Percentiles rank a stretch among this genome's conserved stretches.
phyloP scores from a whole-genome alignment of 2,888 invertebrate species.

The Leistus spinibarbis region DNA sequence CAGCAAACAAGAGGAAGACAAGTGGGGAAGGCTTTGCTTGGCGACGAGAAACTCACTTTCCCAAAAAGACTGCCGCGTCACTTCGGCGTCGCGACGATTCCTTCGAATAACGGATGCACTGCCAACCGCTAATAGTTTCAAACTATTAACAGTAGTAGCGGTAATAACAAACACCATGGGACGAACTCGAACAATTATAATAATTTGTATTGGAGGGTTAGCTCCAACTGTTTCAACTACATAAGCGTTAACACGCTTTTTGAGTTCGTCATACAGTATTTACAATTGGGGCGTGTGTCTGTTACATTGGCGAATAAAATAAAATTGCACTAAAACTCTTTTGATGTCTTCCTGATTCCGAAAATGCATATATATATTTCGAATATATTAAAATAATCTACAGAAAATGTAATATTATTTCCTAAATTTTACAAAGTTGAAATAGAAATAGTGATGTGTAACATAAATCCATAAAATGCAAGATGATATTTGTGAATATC shows the following conservation, averaged over 20 bases:
- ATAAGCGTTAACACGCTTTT: not conserved
- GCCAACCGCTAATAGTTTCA: conserved; percentile 8
- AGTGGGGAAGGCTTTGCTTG: not conserved
- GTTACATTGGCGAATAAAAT: no score
- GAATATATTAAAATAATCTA: no score
- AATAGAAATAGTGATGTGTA: no score
- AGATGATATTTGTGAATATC: no score
- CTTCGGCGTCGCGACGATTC: not conserved
- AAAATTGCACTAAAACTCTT: no score
- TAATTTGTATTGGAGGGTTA: not conserved
- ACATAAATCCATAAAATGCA: no score
- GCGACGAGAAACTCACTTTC: not conserved
- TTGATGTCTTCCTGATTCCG: no score
- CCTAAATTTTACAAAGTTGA: no score
- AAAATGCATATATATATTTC: no score
- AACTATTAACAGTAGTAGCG: conserved; percentile 1
- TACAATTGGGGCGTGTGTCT: no score
- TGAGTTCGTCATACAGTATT: no score
- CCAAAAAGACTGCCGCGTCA: not conserved
- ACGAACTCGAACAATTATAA: conserved; percentile 4
- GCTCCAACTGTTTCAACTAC: not conserved
- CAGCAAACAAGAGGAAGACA: not conserved
- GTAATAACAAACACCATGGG: conserved; percentile 1
- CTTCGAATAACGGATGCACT: not conserved
- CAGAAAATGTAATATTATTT: no score